Evolutionary conservation across 2,113 vertebrate genomes (phyloP).

Genomic region (Diphyllodes magnificus): DNA sequence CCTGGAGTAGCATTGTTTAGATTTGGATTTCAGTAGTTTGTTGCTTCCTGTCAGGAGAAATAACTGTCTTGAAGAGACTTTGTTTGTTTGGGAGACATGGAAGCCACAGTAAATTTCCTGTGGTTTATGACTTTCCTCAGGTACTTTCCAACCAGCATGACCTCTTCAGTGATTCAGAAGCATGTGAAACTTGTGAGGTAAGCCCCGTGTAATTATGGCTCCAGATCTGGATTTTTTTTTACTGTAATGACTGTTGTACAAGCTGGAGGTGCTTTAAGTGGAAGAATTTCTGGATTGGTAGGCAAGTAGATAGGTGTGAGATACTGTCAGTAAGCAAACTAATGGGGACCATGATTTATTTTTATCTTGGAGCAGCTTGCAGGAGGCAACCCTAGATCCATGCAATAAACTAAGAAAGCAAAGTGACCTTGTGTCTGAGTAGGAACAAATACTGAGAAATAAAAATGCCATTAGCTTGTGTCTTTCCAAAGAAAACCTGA

Average conservation of each 20-base stretch:
- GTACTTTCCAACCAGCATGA: background rate
- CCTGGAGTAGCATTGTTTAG: background rate
- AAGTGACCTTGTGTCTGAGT: background rate
- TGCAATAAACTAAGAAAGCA: background rate
- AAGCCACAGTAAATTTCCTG: background rate
- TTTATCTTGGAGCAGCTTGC: background rate
- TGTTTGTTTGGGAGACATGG: background rate
- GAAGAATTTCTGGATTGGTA: background rate
- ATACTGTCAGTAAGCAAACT: background rate
- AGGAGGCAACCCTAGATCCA: background rate
- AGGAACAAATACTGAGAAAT: background rate
- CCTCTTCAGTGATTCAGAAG: background rate
- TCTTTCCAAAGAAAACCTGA: background rate
- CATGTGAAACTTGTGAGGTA: background rate
- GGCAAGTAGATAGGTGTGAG: background rate
- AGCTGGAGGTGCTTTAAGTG: background rate
- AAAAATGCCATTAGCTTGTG: background rate
- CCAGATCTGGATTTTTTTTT: background rate
- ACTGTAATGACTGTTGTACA: background rate
- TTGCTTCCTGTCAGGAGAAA: background rate
- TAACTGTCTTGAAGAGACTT: background rate
- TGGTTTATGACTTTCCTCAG: background rate
- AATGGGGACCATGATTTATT: background rate
- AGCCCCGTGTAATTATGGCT: background rate
- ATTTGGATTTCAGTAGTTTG: background rate